A percentile compares a stretch with the other conserved stretches of the same genome.
Evolutionary conservation across 2,797 vertebrate species (phyloP).

Genomic region (Triplophysa bombifrons): DNA sequence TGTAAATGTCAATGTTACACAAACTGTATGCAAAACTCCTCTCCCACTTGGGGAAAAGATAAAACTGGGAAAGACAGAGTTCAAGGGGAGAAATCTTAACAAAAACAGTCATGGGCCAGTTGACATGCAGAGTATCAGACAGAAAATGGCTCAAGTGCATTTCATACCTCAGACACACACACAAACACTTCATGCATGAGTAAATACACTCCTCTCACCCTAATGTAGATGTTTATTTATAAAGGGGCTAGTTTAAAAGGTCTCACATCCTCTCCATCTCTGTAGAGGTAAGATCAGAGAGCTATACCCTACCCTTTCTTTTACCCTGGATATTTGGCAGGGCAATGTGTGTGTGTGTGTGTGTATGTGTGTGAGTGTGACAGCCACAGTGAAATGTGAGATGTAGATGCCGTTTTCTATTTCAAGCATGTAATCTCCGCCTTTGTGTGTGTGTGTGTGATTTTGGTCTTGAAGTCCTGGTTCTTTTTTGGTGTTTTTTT

Average conservation of each 20-base stretch:
- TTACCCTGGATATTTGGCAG: conserved; percentile 22
- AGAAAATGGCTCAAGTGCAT: conserved; percentile 19
- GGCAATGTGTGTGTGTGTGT: not conserved
- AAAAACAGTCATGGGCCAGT: conserved; percentile 33
- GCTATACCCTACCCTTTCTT: conserved; percentile 3
- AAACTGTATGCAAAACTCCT: not conserved
- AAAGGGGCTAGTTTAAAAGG: conserved; percentile 30
- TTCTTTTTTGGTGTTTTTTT: conserved; percentile 31
- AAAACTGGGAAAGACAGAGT: conserved; percentile 11
- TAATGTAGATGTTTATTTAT: conserved; percentile 43
- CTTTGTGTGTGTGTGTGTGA: conserved; percentile 10
- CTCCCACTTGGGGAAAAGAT: not conserved
- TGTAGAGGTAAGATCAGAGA: conserved; percentile 20
- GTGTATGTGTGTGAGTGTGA: not conserved
- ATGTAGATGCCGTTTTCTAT: conserved; percentile 59
- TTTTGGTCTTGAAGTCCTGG: conserved; percentile 17
- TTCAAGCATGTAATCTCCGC: conserved; percentile 55
- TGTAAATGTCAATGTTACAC: conserved; percentile 6
- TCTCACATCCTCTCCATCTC: conserved; percentile 32
- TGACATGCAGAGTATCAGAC: conserved; percentile 28
- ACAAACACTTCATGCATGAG: conserved; percentile 20
- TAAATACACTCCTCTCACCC: conserved; percentile 22
- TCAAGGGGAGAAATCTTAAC: conserved; percentile 9
- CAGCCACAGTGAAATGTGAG: conserved; percentile 53
- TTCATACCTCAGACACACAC: conserved; percentile 6